Conservation (phyloP, 1,140 invertebrate species). For the Drosophila albomicans region DNA sequence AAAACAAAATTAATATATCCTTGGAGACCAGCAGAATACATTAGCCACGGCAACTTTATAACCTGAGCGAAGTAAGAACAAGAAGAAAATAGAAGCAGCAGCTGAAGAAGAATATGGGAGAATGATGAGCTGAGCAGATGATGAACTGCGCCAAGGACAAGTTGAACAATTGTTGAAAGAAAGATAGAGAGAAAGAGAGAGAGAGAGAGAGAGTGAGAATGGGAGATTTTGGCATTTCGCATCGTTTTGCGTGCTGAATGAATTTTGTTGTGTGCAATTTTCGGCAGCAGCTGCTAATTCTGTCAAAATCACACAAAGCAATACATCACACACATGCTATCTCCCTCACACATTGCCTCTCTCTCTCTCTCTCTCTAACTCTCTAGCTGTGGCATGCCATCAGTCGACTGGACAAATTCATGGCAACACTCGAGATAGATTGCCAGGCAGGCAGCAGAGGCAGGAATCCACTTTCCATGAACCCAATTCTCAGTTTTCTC, state of each 20-base stretch:
- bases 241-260: neutral
- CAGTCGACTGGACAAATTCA: conserved; percentile 67
- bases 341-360: neutral
- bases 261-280: conserved; percentile 75
- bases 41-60: conserved; percentile 29
- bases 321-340: conserved; percentile 71
- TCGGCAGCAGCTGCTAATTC: conserved; percentile 80
- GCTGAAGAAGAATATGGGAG: neutral
- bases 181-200: neutral
- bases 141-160: conserved; percentile 31
- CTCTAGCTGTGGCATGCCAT: conserved; percentile 29
- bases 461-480: conserved; percentile 26
- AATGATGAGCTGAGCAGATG: conserved; percentile 18
- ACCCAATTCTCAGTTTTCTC: conserved; percentile 6
- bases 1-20: conserved; percentile 82
- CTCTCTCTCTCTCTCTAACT: neutral
- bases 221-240: neutral
- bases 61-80: neutral
- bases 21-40: conserved; percentile 63
- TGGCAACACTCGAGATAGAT: conserved; percentile 75
- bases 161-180: conserved; percentile 17
- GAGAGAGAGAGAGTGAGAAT: neutral
- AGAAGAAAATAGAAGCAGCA: neutral
- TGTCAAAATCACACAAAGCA: conserved; percentile 81
- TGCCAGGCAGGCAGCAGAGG: conserved; percentile 51